Percentiles rank a stretch among this genome's conserved stretches.
Evolutionary conservation across 2,113 vertebrate genomes (phyloP).

Genomic region (Xyliphius kryptos): DNA sequence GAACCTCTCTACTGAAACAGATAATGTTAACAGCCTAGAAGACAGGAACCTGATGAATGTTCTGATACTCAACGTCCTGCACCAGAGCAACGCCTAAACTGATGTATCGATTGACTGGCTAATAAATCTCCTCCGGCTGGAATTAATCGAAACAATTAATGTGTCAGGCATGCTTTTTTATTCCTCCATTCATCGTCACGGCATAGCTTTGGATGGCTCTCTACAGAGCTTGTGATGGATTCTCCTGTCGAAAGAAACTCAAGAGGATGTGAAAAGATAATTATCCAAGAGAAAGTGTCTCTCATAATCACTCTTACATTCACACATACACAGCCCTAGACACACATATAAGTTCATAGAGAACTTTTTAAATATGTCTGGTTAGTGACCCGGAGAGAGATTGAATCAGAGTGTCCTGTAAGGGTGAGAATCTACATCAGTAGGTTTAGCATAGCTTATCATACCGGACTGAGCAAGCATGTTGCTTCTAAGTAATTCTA

Average conservation of each 20-base stretch:
- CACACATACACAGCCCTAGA: background rate
- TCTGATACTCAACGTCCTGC: constrained; percentile 21
- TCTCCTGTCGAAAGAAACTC: constrained; percentile 59
- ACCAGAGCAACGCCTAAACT: constrained; percentile 39
- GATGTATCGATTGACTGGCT: constrained; percentile 52
- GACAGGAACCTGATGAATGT: constrained; percentile 46
- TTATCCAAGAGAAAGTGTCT: constrained; percentile 70
- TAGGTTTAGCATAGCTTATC: constrained; percentile 40
- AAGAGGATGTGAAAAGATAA: constrained; percentile 72
- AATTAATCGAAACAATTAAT: constrained; percentile 79
- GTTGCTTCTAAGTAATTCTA: constrained; percentile 38
- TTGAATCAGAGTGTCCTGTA: background rate
- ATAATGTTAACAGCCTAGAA: constrained; percentile 4
- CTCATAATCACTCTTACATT: constrained; percentile 41
- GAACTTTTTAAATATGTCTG: constrained; percentile 23
- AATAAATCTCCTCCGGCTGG: constrained; percentile 62
- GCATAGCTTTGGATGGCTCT: constrained; percentile 11
- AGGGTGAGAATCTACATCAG: background rate
- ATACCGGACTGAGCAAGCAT: constrained; percentile 41
- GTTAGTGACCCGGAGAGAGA: constrained; percentile 18
- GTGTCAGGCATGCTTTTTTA: constrained; percentile 61
- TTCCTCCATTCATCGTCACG: constrained; percentile 72
- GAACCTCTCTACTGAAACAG: too few species aligned
- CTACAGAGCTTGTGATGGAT: constrained; percentile 62
- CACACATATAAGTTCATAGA: constrained; percentile 1